Percentiles rank a stretch among this genome's conserved stretches.
Conservation (phyloP, 2,888 invertebrate species). For the Conistra vaccinii region DNA sequence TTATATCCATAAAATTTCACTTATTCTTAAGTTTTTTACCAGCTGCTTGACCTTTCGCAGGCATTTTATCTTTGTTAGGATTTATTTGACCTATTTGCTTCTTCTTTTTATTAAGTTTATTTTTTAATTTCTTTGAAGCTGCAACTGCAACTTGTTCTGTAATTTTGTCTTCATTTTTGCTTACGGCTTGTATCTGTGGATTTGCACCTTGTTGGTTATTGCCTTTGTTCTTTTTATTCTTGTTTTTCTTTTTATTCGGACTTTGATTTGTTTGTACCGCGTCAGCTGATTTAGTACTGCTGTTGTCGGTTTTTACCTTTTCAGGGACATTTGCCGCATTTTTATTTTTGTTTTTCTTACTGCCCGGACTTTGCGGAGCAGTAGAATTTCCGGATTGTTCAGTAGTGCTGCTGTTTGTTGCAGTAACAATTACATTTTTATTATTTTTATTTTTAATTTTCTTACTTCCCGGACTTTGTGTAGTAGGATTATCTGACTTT, state of each 20-base stretch:
- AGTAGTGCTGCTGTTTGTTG: slow-evolving; percentile 33
- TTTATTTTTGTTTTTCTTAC: slow-evolving; percentile 60
- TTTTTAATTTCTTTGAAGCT: slow-evolving; percentile 82
- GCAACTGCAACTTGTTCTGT: slow-evolving; percentile 76
- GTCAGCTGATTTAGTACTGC: slow-evolving; percentile 38
- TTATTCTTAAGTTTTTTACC: slow-evolving; percentile 75
- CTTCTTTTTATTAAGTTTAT: slow-evolving; percentile 80
- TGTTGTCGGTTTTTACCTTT: slow-evolving; percentile 56
- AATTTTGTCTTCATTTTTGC: slow-evolving; percentile 73
- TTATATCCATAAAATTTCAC: slow-evolving; percentile 45
- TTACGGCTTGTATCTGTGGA: slow-evolving; percentile 40
- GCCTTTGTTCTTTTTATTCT: slow-evolving; percentile 68
- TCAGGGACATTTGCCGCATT: slow-evolving; percentile 23
- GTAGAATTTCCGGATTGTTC: slow-evolving; percentile 35
- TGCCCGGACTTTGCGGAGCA: slow-evolving; percentile 41
- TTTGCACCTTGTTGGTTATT: slow-evolving; percentile 44
- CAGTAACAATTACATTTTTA: neutral
- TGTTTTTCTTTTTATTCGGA: slow-evolving; percentile 72
- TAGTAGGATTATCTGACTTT: slow-evolving; percentile 34
- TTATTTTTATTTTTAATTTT: slow-evolving; percentile 59
- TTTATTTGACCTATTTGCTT: slow-evolving; percentile 83
- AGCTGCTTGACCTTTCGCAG: slow-evolving; percentile 64
- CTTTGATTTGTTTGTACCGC: slow-evolving; percentile 51
- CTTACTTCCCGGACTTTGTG: slow-evolving; percentile 53
- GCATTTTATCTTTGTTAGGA: slow-evolving; percentile 69